Evolutionary conservation across 2,888 invertebrate species (phyloP).

Genomic region (Mamestra brassicae): DNA sequence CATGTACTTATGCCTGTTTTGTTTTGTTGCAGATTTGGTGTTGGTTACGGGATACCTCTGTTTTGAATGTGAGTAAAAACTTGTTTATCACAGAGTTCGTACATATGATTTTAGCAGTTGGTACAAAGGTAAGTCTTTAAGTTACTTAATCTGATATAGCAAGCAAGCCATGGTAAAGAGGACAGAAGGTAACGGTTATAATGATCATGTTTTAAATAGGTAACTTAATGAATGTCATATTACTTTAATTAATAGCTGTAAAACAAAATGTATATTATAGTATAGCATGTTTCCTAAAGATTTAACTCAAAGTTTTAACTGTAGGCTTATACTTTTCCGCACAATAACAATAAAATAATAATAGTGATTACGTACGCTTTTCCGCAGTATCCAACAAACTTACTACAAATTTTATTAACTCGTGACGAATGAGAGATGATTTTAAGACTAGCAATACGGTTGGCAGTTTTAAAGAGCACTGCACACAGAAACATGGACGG

Average conservation of each 20-base stretch:
- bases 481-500: neutral
- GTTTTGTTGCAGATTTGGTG: constrained; percentile 47
- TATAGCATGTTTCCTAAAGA: neutral
- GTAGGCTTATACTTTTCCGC: constrained; percentile 5
- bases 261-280: neutral
- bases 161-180: neutral
- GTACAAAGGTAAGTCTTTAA: neutral
- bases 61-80: constrained; percentile 28
- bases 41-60: constrained; percentile 6
- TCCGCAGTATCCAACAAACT: neutral
- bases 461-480: too few relatives aligned
- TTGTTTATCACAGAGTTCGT: neutral
- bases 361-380: constrained; percentile 16
- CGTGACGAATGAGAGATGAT: neutral
- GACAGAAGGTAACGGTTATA: too few relatives aligned
- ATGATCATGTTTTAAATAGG: too few relatives aligned
- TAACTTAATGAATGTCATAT: neutral
- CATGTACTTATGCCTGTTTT: constrained; percentile 36
- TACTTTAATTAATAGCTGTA: neutral
- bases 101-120: too few relatives aligned
- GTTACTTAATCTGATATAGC: neutral
- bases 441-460: neutral
- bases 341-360: neutral
- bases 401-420: constrained; percentile 7
- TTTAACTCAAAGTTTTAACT: neutral